A percentile compares a stretch with the other conserved stretches of the same genome.
These are phyloP conservation scores for Pseudopodoces humilis DNA, from an alignment of 2,113 vertebrate species.

Conservation along the genomic window DNA sequence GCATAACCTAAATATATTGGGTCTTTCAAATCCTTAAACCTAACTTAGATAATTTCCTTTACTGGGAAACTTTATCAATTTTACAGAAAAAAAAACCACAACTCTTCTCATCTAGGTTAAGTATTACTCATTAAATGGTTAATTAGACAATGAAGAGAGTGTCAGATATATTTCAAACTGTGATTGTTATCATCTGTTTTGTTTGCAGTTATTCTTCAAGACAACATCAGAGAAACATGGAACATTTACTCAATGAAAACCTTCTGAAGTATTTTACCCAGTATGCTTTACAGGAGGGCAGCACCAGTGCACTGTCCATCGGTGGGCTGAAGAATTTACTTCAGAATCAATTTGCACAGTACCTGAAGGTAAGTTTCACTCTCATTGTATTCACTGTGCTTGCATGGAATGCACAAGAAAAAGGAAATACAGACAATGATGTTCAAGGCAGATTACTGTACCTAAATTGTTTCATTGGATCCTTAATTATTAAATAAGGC, in stretches of 20 bases:
- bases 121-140: not conserved
- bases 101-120: not conserved
- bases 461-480: not conserved
- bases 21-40: not conserved
- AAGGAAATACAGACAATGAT: not conserved
- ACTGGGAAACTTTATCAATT: not conserved
- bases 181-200: not conserved
- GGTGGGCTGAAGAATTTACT: slow-evolving; percentile 48
- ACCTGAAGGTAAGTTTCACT: slow-evolving; percentile 51
- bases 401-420: not conserved
- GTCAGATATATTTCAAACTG: not conserved
- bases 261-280: slow-evolving; percentile 64
- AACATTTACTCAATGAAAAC: slow-evolving; percentile 17
- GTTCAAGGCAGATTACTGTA: not conserved
- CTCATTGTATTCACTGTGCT: not conserved
- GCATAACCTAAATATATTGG: not conserved
- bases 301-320: slow-evolving; percentile 38
- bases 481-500: not conserved
- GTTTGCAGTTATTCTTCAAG: slow-evolving; percentile 11
- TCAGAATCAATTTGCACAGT: slow-evolving; percentile 59
- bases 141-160: not conserved
- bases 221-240: slow-evolving; percentile 45
- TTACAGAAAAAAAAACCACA: not conserved
- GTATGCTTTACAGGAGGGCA: slow-evolving; percentile 62
- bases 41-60: not conserved